These are phyloP conservation scores for Pseudomyrmex concolor DNA, from an alignment of 1,140 invertebrate species.

Conservation along the genomic window DNA sequence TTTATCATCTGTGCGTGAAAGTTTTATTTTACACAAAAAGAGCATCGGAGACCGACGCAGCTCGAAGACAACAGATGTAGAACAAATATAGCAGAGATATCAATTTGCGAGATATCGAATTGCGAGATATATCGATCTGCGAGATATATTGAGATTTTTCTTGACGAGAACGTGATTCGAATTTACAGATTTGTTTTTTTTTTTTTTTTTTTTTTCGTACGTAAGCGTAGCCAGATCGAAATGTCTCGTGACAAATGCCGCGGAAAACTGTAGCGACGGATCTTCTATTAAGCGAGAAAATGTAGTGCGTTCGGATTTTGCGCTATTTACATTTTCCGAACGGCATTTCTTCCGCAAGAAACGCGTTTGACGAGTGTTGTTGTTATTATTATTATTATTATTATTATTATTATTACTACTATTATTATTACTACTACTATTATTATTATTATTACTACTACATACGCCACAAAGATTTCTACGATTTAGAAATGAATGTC, in stretches of 20 bases:
- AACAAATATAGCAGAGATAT: no score
- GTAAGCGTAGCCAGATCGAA: neutral
- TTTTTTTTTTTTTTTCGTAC: constrained; percentile 63
- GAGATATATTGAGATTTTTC: neutral
- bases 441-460: constrained; percentile 49
- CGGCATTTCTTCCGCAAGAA: no score
- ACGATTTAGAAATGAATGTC: constrained; percentile 44
- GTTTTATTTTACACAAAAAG: no score
- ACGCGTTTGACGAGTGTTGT: constrained; percentile 32
- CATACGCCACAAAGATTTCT: constrained; percentile 33
- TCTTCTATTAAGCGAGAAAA: neutral
- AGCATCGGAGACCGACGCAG: no score
- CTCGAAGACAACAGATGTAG: no score
- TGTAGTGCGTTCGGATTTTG: no score
- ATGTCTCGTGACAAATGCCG: neutral
- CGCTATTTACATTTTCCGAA: no score
- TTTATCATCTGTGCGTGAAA: no score
- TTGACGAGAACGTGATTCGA: constrained; percentile 50
- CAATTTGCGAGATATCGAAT: no score
- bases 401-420: constrained; percentile 47
- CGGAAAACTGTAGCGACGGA: neutral
- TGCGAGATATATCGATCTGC: no score
- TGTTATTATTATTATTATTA: neutral
- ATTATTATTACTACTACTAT: neutral
- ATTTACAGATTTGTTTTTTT: constrained; percentile 60